Percentiles rank a stretch among this genome's conserved stretches.
Evolutionary conservation across 2,797 vertebrate genomes (phyloP).

Genomic region (Acrossocheilus fasciatus): DNA sequence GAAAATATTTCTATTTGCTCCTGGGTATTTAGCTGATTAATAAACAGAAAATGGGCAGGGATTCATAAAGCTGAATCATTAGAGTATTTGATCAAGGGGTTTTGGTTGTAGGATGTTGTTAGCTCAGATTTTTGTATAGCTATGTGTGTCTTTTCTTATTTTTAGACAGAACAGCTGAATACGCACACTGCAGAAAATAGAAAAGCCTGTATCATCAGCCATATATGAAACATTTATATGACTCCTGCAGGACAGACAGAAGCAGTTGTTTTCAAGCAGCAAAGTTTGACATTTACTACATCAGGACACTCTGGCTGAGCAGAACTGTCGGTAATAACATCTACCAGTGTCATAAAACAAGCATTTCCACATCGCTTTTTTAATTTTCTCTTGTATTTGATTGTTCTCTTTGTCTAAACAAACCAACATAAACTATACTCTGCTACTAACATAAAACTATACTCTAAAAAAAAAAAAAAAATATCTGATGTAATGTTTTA

Average conservation of each 20-base stretch:
- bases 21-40: neutral
- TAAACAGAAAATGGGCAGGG: neutral
- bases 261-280: conserved; percentile 43
- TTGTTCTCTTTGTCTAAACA: no score
- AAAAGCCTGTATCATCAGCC: neutral
- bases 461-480: neutral
- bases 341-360: neutral
- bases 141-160: neutral
- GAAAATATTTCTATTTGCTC: neutral
- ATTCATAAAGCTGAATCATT: neutral
- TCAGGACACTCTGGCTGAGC: neutral
- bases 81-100: no score
- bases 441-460: neutral
- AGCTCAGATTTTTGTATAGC: neutral
- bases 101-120: neutral
- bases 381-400: no score
- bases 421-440: no score
- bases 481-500: neutral
- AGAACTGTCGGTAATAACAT: neutral
- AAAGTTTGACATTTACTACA: neutral
- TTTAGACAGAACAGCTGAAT: neutral
- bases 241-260: conserved; percentile 53
- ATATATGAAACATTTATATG: conserved; percentile 31
- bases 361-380: no score
- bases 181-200: neutral